Evolutionary conservation across 2,113 vertebrate genomes (phyloP).

Genomic region (Nothobranchius kuhntae): DNA sequence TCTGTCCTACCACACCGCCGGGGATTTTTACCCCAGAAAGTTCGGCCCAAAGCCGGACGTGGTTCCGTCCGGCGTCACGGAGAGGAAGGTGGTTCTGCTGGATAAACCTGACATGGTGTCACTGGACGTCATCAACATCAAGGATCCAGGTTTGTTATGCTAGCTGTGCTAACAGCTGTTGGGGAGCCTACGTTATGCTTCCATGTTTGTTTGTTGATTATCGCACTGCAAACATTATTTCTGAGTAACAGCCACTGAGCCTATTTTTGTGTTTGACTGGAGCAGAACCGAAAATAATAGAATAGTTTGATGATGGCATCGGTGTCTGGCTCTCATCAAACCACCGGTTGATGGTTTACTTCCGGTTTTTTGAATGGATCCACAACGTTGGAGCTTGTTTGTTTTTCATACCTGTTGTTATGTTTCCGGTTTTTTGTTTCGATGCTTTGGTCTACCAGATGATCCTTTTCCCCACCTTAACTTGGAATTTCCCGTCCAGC

Average conservation of each 20-base stretch:
- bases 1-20: slow-evolving; percentile 68
- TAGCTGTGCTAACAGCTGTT: slow-evolving; percentile 56
- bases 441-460: too few relatives aligned
- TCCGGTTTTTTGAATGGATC: too few relatives aligned
- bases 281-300: too few relatives aligned
- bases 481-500: too few relatives aligned
- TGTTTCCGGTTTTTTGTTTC: too few relatives aligned
- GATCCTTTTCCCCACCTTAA: too few relatives aligned
- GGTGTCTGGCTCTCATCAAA: too few relatives aligned
- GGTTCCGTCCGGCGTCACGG: slow-evolving; percentile 81
- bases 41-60: slow-evolving; percentile 83
- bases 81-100: slow-evolving; percentile 75
- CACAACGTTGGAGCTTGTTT: too few relatives aligned
- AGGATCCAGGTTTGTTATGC: slow-evolving; percentile 77
- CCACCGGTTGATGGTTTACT: too few relatives aligned
- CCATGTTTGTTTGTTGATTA: neutral
- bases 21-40: slow-evolving; percentile 80
- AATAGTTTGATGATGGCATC: too few relatives aligned
- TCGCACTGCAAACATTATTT: neutral
- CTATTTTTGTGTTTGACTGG: too few relatives aligned
- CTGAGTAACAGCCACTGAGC: neutral
- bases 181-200: neutral
- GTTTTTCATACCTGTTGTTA: too few relatives aligned
- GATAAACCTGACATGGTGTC: slow-evolving; percentile 83
- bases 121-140: slow-evolving; percentile 78